A percentile compares a stretch with the other conserved stretches of the same genome.
phyloP scores from a whole-genome alignment of 2,888 invertebrate species.

The Ophion obscuratus region DNA sequence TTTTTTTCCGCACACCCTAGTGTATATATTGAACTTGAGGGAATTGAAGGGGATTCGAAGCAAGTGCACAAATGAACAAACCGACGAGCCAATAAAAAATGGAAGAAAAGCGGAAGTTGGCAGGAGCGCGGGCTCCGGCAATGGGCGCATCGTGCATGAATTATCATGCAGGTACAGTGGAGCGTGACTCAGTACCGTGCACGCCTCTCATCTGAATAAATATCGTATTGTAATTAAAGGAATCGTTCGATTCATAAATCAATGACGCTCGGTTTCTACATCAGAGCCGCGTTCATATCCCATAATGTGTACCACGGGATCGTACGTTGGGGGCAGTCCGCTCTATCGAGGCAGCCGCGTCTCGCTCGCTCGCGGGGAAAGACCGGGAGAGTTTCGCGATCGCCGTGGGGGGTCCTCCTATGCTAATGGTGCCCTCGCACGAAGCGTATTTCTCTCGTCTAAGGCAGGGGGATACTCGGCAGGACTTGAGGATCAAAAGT shows the following conservation, averaged over 20 bases:
- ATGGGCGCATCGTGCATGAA: conserved; percentile 69
- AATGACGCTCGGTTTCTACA: conserved; percentile 83
- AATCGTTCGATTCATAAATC: conserved; percentile 83
- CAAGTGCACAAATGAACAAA: not conserved
- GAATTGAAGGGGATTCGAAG: not conserved
- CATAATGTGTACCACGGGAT: conserved; percentile 79
- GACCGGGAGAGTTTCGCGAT: conserved; percentile 73
- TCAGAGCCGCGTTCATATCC: conserved; percentile 77
- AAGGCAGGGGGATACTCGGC: conserved; percentile 48
- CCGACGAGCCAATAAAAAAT: conserved; percentile 46
- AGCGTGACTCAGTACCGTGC: conserved; percentile 81
- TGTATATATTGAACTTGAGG: not conserved
- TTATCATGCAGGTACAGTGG: conserved; percentile 79
- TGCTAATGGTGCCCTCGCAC: conserved; percentile 84
- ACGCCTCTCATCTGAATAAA: conserved; percentile 82
- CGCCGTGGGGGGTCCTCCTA: conserved; percentile 82
- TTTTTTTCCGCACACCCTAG: too few species aligned
- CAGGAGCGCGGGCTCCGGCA: conserved; percentile 64
- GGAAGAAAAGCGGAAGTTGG: conserved; percentile 64
- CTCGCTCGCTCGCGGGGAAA: conserved; percentile 52
- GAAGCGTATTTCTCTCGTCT: conserved; percentile 71
- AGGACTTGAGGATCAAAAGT: conserved; percentile 60
- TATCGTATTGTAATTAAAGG: conserved; percentile 84
- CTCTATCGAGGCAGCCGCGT: not conserved
- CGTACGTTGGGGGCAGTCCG: conserved; percentile 65